These are phyloP conservation scores for Gobionotothen gibberifrons DNA, from an alignment of 2,797 vertebrate species.

Conservation along the genomic window DNA sequence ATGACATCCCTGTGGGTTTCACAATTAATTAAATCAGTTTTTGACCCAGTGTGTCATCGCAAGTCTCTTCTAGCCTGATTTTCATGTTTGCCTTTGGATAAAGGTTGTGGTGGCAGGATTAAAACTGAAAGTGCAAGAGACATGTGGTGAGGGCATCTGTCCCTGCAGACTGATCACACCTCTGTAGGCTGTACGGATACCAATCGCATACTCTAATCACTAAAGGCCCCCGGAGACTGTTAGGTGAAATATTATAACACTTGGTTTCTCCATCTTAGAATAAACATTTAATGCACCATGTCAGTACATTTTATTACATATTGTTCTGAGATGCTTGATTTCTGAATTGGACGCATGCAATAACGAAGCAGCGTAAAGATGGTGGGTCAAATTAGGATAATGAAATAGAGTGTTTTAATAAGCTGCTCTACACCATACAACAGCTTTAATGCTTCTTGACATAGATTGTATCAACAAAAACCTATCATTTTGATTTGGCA, in stretches of 20 bases:
- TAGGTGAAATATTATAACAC: not conserved
- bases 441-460: too few species aligned
- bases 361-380: too few species aligned
- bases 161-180: constrained; percentile 53
- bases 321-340: constrained; percentile 1
- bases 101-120: constrained; percentile 48
- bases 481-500: not conserved
- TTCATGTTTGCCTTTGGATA: constrained; percentile 57
- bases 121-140: constrained; percentile 50
- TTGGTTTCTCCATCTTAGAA: not conserved
- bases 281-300: not conserved
- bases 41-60: constrained; percentile 65
- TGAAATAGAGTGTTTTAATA: not conserved
- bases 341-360: not conserved
- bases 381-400: not conserved
- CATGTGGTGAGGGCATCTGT: constrained; percentile 59
- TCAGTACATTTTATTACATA: not conserved
- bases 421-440: not conserved
- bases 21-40: constrained; percentile 75
- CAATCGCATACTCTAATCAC: not conserved
- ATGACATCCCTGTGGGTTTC: constrained; percentile 62
- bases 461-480: not conserved
- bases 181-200: constrained; percentile 19
- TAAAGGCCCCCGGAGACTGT: not conserved
- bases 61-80: constrained; percentile 43